Conservation (phyloP, 1,140 invertebrate genomes). For the Sarcophaga bullata region DNA sequence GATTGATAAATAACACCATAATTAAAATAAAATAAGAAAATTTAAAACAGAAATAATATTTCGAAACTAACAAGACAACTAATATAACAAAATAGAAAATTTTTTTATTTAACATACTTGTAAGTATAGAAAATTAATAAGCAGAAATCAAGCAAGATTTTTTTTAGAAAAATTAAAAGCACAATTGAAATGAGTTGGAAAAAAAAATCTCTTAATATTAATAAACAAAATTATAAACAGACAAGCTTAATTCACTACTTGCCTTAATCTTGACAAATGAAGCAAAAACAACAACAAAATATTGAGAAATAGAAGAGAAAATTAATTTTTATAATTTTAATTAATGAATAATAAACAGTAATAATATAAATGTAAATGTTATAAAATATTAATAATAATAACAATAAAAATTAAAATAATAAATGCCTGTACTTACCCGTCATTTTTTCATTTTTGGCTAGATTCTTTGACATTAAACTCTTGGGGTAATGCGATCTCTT, state of each 20-base stretch:
- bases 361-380: conserved; percentile 14
- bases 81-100: neutral
- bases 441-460: conserved; percentile 58
- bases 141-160: conserved; percentile 38
- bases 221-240: conserved; percentile 15
- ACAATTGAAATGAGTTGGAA: neutral
- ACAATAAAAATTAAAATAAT: conserved; percentile 21
- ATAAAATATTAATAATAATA: conserved; percentile 18
- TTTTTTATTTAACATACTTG: conserved; percentile 1
- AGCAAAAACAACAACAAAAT: conserved; percentile 43
- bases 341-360: neutral
- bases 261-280: conserved; percentile 47
- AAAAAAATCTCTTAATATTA: conserved; percentile 2
- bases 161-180: conserved; percentile 23
- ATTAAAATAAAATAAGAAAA: neutral
- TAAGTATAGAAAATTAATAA: conserved; percentile 38
- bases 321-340: conserved; percentile 27
- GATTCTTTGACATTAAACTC: conserved; percentile 64
- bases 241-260: conserved; percentile 47
- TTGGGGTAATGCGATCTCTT: conserved; percentile 61
- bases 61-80: no score
- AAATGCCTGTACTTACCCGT: neutral
- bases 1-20: neutral
- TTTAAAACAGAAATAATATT: neutral
- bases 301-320: conserved; percentile 14